Evolutionary conservation across 2,888 invertebrate species (phyloP).

Genomic region (Thelaira solivaga): DNA sequence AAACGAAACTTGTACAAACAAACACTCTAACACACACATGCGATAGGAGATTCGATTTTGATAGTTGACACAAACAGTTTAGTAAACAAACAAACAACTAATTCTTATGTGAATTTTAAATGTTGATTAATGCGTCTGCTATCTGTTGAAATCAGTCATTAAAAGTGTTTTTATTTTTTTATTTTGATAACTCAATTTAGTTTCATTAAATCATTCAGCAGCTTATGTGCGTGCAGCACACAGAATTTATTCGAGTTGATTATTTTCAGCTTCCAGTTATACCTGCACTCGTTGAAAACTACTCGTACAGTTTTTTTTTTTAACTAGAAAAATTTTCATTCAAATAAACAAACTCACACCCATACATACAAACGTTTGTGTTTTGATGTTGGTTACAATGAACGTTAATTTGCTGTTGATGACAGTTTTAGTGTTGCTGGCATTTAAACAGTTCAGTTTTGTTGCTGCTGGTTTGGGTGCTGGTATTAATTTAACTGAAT

Average conservation of each 20-base stretch:
- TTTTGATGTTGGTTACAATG: slow-evolving; percentile 9
- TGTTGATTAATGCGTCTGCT: not conserved
- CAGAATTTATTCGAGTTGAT: slow-evolving; percentile 9
- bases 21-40: not conserved
- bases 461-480: slow-evolving; percentile 39
- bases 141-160: slow-evolving; percentile 18
- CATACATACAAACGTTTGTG: not conserved
- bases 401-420: slow-evolving; percentile 15
- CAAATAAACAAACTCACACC: no score
- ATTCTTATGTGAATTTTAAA: slow-evolving; percentile 4
- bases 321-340: not conserved
- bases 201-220: slow-evolving; percentile 43
- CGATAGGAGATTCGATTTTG: not conserved
- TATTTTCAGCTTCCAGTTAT: not conserved
- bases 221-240: slow-evolving; percentile 6
- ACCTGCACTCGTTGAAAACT: not conserved
- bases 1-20: not conserved
- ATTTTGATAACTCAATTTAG: slow-evolving; percentile 53
- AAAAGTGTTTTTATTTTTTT: no score
- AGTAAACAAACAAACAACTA: not conserved
- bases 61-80: not conserved
- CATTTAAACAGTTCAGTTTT: slow-evolving; percentile 24
- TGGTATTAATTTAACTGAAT: slow-evolving; percentile 61
- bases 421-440: slow-evolving; percentile 1
- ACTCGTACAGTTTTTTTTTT: no score